A percentile compares a stretch with the other conserved stretches of the same genome.
phyloP scores from a whole-genome alignment of 64 coral and sea anemone genomes.

The Stichodactyla helianthus region DNA sequence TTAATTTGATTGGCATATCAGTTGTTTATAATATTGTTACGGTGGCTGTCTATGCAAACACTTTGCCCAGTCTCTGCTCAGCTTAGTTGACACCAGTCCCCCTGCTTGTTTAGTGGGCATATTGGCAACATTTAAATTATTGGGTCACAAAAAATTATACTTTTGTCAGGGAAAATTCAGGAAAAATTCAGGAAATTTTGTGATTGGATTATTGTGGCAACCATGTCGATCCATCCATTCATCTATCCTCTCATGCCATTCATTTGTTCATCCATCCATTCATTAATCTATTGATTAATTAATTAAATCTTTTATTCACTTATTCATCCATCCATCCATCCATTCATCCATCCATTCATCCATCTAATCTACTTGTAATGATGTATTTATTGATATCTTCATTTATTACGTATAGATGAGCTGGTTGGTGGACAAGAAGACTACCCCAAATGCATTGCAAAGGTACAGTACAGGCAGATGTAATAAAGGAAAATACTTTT shows the following conservation, averaged over 20 bases:
- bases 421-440: constrained; percentile 65
- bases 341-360: background rate
- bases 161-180: background rate
- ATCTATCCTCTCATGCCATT: background rate
- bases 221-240: background rate
- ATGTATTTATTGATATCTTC: background rate
- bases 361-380: background rate
- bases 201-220: too few species aligned
- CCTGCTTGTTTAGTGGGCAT: too few species aligned
- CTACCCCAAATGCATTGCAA: constrained; percentile 86
- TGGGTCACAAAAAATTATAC: too few species aligned
- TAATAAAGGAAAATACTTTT: too few species aligned
- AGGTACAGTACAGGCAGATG: constrained; percentile 27
- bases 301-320: background rate
- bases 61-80: too few species aligned
- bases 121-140: too few species aligned
- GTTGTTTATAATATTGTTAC: background rate
- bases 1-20: background rate
- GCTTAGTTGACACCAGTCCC: too few species aligned
- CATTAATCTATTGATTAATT: background rate
- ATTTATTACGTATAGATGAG: constrained; percentile 51
- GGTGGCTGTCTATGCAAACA: too few species aligned
- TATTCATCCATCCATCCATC: background rate
- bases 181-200: too few species aligned
- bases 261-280: background rate